Conservation (phyloP, 1,140 invertebrate genomes). For the Cepaea nemoralis region DNA sequence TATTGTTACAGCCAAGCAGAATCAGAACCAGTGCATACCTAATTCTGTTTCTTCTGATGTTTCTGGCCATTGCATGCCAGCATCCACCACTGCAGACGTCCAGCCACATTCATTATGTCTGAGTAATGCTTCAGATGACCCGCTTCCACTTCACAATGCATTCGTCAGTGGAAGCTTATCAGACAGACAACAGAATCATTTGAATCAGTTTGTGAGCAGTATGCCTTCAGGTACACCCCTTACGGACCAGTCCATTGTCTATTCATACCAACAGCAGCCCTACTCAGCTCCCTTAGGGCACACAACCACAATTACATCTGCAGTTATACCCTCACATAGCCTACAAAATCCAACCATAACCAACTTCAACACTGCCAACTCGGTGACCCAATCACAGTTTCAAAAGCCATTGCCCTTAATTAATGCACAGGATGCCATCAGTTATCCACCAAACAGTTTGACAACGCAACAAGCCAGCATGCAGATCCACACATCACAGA, state of each 20-base stretch:
- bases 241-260: background rate
- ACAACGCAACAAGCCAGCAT: background rate
- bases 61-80: background rate
- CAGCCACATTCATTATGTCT: background rate
- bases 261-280: background rate
- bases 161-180: background rate
- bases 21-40: background rate
- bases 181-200: background rate
- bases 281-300: background rate
- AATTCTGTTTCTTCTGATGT: background rate
- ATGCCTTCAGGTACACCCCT: background rate
- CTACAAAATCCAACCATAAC: background rate
- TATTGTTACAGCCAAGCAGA: background rate
- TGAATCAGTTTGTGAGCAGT: background rate
- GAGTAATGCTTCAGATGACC: background rate
- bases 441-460: background rate
- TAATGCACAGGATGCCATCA: background rate
- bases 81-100: background rate
- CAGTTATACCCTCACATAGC: background rate
- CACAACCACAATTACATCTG: background rate
- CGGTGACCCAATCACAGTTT: background rate
- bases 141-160: background rate
- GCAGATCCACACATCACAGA: background rate
- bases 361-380: background rate
- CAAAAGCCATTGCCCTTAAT: background rate